A percentile compares a stretch with the other conserved stretches of the same genome.
Evolutionary conservation across 92 coral and sea anemone species (phyloP).

Genomic region (Palythoa caribaeorum): DNA sequence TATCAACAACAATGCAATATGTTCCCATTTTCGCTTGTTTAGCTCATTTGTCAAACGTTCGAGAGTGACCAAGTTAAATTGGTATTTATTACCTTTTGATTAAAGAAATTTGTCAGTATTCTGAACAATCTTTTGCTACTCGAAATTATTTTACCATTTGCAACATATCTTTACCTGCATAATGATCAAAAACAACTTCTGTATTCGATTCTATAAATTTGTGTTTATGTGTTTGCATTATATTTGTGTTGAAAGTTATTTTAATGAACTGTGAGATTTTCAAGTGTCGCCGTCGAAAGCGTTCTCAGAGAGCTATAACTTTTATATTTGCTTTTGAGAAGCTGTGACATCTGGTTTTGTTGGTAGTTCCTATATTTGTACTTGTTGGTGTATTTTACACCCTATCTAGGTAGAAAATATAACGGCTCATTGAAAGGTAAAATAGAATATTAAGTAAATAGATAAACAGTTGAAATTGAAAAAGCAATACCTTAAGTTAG

Average conservation of each 20-base stretch:
- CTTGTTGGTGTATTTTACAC: neutral
- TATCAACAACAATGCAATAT: neutral
- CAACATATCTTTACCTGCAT: neutral
- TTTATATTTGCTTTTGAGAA: neutral
- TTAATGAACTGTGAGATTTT: neutral
- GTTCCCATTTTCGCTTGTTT: constrained; percentile 2
- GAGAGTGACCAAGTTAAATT: neutral
- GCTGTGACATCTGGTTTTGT: neutral
- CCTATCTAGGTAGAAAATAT: neutral
- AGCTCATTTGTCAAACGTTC: neutral
- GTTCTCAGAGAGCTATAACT: neutral
- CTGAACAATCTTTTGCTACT: neutral
- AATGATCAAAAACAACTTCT: neutral
- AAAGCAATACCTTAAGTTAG: neutral
- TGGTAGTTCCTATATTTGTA: neutral
- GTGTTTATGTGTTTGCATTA: neutral
- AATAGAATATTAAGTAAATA: neutral
- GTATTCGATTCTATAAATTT: neutral
- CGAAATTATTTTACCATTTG: neutral
- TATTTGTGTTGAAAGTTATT: constrained; percentile 17
- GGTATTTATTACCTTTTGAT: neutral
- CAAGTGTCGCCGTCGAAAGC: neutral
- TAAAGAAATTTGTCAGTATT: neutral
- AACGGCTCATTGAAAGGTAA: neutral
- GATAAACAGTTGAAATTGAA: neutral